Percentiles rank a stretch among this genome's conserved stretches.
Conservation (phyloP, 1,140 invertebrate species). For the Gonatopus flavifemur region DNA sequence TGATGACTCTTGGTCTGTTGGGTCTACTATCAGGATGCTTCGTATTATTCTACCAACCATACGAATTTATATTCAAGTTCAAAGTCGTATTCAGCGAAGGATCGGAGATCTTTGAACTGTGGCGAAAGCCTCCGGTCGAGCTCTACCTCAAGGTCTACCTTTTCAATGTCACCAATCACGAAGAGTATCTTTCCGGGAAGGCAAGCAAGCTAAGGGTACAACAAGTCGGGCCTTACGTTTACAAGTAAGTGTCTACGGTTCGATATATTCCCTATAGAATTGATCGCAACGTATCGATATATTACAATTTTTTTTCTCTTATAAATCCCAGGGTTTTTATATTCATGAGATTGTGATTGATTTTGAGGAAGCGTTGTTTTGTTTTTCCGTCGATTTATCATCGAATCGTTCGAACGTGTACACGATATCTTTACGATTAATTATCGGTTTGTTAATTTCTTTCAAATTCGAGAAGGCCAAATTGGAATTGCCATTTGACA, state of each 20-base stretch:
- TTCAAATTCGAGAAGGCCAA: too few relatives aligned
- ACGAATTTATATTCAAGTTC: conserved; percentile 73
- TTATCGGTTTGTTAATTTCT: too few relatives aligned
- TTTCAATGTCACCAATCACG: conserved; percentile 85
- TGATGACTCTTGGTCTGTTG: conserved; percentile 67
- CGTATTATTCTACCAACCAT: conserved; percentile 67
- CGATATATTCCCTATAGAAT: too few relatives aligned
- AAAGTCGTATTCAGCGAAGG: conserved; percentile 72
- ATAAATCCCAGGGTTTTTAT: too few relatives aligned
- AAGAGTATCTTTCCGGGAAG: conserved; percentile 72
- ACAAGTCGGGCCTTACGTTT: conserved; percentile 89
- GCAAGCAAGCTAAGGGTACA: conserved; percentile 72
- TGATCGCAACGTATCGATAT: too few relatives aligned
- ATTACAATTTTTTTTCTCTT: too few relatives aligned
- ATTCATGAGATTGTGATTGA: too few relatives aligned
- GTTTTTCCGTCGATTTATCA: too few relatives aligned
- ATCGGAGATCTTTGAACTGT: conserved; percentile 81
- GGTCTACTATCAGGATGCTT: conserved; percentile 64
- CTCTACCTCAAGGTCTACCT: conserved; percentile 83
- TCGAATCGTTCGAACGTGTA: too few relatives aligned
- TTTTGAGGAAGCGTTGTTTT: too few relatives aligned
- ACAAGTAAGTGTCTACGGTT: conserved; percentile 82
- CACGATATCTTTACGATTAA: too few relatives aligned
- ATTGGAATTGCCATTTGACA: too few relatives aligned
- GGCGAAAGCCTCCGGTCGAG: conserved; percentile 81